Evolutionary conservation across 64 coral and sea anemone genomes (phyloP), one percentile per base, ranked within the genome.

Genomic region (Dendrophyllia cribrosa): DNA sequence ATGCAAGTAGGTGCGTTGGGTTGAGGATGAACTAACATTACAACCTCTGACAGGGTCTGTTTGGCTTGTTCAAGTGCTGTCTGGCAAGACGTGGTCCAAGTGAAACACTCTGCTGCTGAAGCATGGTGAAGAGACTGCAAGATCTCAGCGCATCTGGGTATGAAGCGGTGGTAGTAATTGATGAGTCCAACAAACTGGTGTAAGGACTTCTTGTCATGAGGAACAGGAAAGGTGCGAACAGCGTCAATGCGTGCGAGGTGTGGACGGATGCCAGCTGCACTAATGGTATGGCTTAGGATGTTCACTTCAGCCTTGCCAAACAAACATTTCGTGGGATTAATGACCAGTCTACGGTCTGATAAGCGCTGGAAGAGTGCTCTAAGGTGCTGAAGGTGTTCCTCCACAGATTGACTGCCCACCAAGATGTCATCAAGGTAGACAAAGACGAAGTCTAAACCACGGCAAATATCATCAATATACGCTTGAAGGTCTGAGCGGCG

Each of bases 251-350:
- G 59, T 7, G 87, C 16, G 17, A 89, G 87, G 13, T 89, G 87
- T 44, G 87, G 87, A 9, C 72, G 59, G n/a, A 89, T 89, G 10
- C 87, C 87, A 20, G 10, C 59, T 16, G 87, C 71, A n/a, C 87
- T 89, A 19, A 89, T 66, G 0, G 87, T 77, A 20, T 89, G 87
- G 53, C 66, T 77, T 15, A 89, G 13, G 12, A 56, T 4, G 53
- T 7, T 12, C 53, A 56, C 53, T 56, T 56, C 53, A 1, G 53
- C 53, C 12, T 56, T 56, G 7, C 53, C 53, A 56, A 9, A 12
- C 12, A 9, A 52, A 34, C 86, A 76, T 70, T 88, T 88, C 11
- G 71, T 70, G 3, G 69, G 86, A 49, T 75, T 88, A 20, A 88
- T 76, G 86, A 88, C 86, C n/a, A 88, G 53, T 25, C 71, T 70